Evolutionary conservation across 2,113 vertebrate genomes (phyloP).

Genomic region (Daboia siamensis): DNA sequence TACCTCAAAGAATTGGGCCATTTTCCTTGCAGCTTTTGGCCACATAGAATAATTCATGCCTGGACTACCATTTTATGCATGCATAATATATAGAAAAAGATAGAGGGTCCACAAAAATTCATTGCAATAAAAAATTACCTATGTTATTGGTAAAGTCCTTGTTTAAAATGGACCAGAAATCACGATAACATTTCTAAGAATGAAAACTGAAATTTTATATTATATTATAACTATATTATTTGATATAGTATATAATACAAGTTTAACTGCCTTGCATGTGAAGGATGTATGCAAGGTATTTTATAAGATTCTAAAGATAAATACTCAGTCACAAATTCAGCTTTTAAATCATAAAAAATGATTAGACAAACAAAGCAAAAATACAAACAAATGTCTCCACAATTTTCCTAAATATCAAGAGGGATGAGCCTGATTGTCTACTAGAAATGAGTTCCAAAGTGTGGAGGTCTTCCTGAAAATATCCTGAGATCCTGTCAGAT

Average conservation of each 20-base stretch:
- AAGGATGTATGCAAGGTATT: not conserved
- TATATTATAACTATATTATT: not conserved
- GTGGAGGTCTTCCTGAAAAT: not conserved
- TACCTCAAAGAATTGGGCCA: constrained; percentile 33
- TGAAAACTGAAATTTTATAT: not conserved
- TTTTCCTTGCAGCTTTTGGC: constrained; percentile 33
- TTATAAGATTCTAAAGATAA: not conserved
- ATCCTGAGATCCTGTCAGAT: not conserved
- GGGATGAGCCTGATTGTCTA: not conserved
- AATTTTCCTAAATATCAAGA: not conserved
- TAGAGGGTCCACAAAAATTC: not conserved
- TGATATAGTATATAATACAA: not conserved
- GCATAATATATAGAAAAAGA: constrained; percentile 41
- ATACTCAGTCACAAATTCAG: not conserved
- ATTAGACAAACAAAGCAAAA: not conserved
- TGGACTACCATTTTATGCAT: constrained; percentile 22
- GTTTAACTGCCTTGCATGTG: not conserved
- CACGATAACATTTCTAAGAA: not conserved
- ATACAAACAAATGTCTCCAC: not conserved
- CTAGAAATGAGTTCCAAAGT: not conserved
- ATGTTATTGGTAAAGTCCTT: not conserved
- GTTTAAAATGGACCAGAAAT: not conserved
- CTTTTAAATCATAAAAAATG: not conserved
- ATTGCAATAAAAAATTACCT: not conserved
- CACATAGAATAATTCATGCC: constrained; percentile 45